These are phyloP conservation scores for Cremastinae sp. DNA, from an alignment of 2,888 invertebrate genomes.

Conservation along the genomic window DNA sequence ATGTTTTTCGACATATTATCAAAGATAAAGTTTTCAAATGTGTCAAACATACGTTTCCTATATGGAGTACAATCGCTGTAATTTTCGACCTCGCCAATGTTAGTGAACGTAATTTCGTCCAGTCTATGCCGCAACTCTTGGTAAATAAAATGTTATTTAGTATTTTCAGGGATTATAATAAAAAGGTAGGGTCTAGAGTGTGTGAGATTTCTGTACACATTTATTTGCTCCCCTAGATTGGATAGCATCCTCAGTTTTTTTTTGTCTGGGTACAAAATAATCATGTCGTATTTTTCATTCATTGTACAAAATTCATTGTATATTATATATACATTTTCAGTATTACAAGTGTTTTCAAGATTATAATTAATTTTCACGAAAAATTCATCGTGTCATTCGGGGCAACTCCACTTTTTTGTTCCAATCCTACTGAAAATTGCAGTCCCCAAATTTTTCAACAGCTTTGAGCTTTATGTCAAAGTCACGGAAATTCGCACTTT, in stretches of 20 bases:
- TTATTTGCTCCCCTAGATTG: conserved; percentile 62
- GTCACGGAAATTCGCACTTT: too few relatives aligned
- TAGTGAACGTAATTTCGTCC: too few relatives aligned
- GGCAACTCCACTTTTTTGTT: not conserved
- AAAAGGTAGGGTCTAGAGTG: conserved; percentile 47
- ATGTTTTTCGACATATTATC: too few relatives aligned
- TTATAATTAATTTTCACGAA: conserved; percentile 32
- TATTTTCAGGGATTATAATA: conserved; percentile 28
- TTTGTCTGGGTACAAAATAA: conserved; percentile 59
- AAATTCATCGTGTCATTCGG: conserved; percentile 32
- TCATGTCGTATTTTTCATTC: conserved; percentile 46
- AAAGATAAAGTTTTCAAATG: too few relatives aligned
- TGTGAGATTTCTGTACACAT: conserved; percentile 64
- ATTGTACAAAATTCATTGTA: conserved; percentile 60
- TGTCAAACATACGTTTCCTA: too few relatives aligned
- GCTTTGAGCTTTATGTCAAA: too few relatives aligned
- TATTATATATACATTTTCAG: conserved; percentile 60
- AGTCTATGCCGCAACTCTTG: too few relatives aligned
- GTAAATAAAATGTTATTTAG: conserved; percentile 4
- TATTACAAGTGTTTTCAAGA: conserved; percentile 47
- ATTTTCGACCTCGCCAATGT: too few relatives aligned
- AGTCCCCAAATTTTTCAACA: too few relatives aligned
- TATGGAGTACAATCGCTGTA: too few relatives aligned
- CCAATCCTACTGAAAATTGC: not conserved
- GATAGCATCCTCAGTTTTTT: conserved; percentile 37